Evolutionary conservation across 1,140 invertebrate species (phyloP).

Genomic region (Fopius arisanus): DNA sequence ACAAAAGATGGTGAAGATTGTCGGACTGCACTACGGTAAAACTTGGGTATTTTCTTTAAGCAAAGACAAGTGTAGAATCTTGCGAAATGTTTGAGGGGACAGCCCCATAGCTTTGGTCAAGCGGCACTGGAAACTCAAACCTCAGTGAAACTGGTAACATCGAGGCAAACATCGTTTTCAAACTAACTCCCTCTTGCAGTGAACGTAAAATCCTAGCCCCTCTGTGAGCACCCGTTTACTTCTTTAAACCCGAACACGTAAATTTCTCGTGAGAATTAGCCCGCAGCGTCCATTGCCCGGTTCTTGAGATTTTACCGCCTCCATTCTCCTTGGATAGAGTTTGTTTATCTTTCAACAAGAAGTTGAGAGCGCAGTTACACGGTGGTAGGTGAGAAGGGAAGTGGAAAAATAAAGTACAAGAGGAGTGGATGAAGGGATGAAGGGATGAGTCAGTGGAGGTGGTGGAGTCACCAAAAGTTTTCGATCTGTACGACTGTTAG

Average conservation of each 20-base stretch:
- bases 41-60: neutral
- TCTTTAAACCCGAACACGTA: neutral
- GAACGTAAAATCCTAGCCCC: neutral
- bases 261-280: slow-evolving; percentile 13
- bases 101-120: neutral
- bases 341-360: slow-evolving; percentile 12
- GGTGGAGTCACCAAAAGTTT: slow-evolving; percentile 1
- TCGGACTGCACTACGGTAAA: neutral
- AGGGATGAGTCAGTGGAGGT: neutral
- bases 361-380: neutral
- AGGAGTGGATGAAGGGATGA: neutral
- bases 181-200: slow-evolving; percentile 2
- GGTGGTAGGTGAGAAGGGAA: neutral
- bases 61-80: neutral
- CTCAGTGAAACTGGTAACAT: slow-evolving; percentile 7
- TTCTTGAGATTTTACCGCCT: slow-evolving; percentile 1
- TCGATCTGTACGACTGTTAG: neutral
- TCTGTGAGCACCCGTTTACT: neutral
- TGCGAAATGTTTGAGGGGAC: neutral
- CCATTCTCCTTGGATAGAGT: neutral
- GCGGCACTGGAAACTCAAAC: neutral
- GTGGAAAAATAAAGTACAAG: neutral
- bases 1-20: neutral
- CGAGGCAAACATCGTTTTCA: neutral
- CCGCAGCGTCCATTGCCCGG: neutral